Base-by-base conservation (phyloP, 2,888 invertebrate species). In the Stratiomys singularior region DNA sequence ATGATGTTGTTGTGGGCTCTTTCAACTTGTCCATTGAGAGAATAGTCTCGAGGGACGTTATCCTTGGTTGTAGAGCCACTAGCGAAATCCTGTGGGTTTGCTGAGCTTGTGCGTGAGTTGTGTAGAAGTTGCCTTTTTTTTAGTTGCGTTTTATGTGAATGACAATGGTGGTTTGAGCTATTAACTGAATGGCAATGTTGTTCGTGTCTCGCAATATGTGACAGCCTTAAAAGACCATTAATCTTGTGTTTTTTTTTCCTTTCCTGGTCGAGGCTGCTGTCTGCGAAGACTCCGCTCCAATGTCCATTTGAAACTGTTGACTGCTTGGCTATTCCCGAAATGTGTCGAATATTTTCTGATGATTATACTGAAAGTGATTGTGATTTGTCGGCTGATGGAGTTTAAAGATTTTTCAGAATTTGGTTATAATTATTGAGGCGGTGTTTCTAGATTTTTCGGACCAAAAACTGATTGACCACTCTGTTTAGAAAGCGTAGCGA, bases 1-100 rank as follows among this genome's bases (percentile, higher is more conserved):
- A 82, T 82, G 81, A 81, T 79, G 79, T 79, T 81, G 79, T 79
- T 81, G 63, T 69, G 58, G 74, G 74, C 79, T 78, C 56, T 77
- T 77, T 74, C 37, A 64, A 66, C 66, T 77, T 77, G 56, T 77
- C 67, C 66, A 64, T 27, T n/a, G 64, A 76, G 64, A 37, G 66
- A 52, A 25, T n/a, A 52, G n/a, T 56, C 67, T 77, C 76, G 7
- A 52, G 76, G 76, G 76, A 77, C 30, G 13, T 30, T 64, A 9
- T 76, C 15, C 15, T 25, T 44, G 60, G n/a, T n/a, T 60, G 72
- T 56, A 27, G 4, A 3, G 21, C 18, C 60, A 23, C 67, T 52
- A 13, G 15, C 7, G 18, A 13, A 52, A 4, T 15, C 4, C 52
- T 13, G 15, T 2, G 11, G 25, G n/a, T n/a, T 25, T n/a, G 66